These are phyloP conservation scores for Stegodyphus dumicola DNA, from an alignment of 1,140 invertebrate species.

Conservation along the genomic window DNA sequence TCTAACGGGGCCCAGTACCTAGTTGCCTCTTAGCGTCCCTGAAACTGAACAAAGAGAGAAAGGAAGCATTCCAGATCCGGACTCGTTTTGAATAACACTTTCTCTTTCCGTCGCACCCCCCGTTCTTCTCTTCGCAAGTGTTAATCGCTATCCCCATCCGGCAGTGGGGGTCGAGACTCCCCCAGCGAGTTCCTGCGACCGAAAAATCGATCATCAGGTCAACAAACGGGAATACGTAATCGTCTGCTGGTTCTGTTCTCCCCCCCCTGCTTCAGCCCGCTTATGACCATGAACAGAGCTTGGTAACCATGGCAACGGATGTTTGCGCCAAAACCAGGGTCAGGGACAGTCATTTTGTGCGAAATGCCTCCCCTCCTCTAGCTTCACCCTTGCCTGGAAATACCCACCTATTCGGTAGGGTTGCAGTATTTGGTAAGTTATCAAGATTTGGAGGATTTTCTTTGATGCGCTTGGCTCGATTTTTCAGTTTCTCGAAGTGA, in stretches of 20 bases:
- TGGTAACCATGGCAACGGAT: conserved; percentile 47
- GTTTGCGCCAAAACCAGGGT: conserved; percentile 50
- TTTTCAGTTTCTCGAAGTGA: too few species aligned
- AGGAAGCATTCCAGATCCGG: conserved; percentile 9
- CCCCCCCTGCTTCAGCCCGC: conserved; percentile 16
- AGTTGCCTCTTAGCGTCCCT: background rate
- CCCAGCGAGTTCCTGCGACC: conserved; percentile 11
- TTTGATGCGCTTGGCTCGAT: too few species aligned
- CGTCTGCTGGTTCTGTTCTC: conserved; percentile 9
- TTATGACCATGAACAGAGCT: conserved; percentile 49
- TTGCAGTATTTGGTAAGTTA: too few species aligned
- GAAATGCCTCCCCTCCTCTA: background rate
- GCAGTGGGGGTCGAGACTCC: background rate
- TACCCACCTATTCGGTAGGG: background rate
- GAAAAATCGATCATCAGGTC: conserved; percentile 59
- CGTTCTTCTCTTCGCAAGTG: conserved; percentile 4
- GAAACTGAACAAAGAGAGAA: conserved; percentile 2
- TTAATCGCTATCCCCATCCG: background rate
- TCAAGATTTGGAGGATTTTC: too few species aligned
- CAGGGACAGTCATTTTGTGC: conserved; percentile 50
- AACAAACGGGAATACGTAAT: conserved; percentile 58
- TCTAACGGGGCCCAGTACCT: conserved; percentile 3
- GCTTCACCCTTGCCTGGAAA: conserved; percentile 29
- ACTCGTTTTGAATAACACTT: conserved; percentile 6
- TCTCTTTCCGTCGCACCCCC: background rate